Conservation (phyloP, 2,797 vertebrate genomes). For the Jordanella pulchra region DNA sequence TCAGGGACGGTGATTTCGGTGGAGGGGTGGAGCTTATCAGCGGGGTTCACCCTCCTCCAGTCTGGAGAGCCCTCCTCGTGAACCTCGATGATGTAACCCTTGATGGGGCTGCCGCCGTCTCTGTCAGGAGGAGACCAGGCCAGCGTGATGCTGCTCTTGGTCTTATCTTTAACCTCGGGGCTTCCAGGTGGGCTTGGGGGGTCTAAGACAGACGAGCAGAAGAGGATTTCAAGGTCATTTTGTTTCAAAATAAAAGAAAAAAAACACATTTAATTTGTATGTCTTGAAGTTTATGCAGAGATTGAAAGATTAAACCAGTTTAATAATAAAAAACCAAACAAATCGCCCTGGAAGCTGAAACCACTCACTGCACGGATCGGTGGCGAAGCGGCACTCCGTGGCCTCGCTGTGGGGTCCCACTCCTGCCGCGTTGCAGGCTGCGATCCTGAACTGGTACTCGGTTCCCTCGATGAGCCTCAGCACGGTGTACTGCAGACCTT, state of each 20-base stretch:
- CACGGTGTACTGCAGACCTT: constrained; percentile 88
- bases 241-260: not conserved
- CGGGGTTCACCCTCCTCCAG: constrained; percentile 90
- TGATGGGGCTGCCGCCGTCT: constrained; percentile 93
- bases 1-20: constrained; percentile 90
- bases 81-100: constrained; percentile 95
- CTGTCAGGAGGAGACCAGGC: constrained; percentile 90
- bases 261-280: not conserved
- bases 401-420: constrained; percentile 92
- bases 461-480: constrained; percentile 90
- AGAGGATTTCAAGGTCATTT: not conserved
- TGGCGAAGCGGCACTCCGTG: constrained; percentile 85
- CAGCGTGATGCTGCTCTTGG: constrained; percentile 88
- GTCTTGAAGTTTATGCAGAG: not conserved
- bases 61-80: constrained; percentile 92
- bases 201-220: constrained; percentile 69
- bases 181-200: constrained; percentile 85
- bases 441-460: constrained; percentile 93
- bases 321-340: too few species aligned
- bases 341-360: too few species aligned
- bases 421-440: constrained; percentile 93
- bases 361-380: constrained; percentile 92
- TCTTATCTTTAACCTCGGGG: constrained; percentile 92
- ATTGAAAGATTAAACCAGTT: not conserved
- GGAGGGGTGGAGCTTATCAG: constrained; percentile 90